phyloP scores from a whole-genome alignment of 2,113 vertebrate species.

The Psophia crepitans region DNA sequence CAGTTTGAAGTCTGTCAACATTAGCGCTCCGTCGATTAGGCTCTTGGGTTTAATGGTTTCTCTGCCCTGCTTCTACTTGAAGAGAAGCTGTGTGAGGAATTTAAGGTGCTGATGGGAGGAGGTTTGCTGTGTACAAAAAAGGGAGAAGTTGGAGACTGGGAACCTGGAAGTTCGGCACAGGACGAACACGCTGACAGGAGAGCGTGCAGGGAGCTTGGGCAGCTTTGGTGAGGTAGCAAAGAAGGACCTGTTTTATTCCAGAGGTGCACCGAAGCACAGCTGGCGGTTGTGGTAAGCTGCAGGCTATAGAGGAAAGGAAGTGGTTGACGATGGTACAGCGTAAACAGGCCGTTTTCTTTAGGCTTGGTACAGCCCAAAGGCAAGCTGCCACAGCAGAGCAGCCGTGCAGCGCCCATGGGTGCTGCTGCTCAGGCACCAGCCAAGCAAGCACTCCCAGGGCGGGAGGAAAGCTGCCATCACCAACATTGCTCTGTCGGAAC shows the following conservation, averaged over 20 bases:
- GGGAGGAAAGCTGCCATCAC: not conserved
- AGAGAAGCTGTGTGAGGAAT: not conserved
- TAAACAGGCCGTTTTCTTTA: not conserved
- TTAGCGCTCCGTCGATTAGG: not conserved
- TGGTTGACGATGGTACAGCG: not conserved
- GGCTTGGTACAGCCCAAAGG: not conserved
- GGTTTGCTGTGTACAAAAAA: not conserved
- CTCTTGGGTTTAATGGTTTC: not conserved
- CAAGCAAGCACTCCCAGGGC: not conserved
- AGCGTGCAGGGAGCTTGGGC: not conserved
- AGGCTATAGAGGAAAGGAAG: not conserved
- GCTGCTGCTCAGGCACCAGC: not conserved
- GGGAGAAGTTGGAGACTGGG: not conserved
- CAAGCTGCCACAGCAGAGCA: not conserved
- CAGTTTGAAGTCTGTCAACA: not conserved
- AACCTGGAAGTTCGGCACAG: not conserved
- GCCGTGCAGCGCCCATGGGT: accelerated
- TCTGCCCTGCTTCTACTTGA: not conserved
- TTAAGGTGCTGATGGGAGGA: not conserved
- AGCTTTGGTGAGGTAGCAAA: not conserved
- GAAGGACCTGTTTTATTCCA: not conserved
- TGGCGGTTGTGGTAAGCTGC: not conserved
- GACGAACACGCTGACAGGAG: accelerated
- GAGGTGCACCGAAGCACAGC: not conserved
- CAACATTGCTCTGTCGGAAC: not conserved